A percentile compares a stretch with the other conserved stretches of the same genome.
These are phyloP conservation scores for Acridotheres tristis DNA, from an alignment of 2,797 vertebrate genomes.

Conservation along the genomic window DNA sequence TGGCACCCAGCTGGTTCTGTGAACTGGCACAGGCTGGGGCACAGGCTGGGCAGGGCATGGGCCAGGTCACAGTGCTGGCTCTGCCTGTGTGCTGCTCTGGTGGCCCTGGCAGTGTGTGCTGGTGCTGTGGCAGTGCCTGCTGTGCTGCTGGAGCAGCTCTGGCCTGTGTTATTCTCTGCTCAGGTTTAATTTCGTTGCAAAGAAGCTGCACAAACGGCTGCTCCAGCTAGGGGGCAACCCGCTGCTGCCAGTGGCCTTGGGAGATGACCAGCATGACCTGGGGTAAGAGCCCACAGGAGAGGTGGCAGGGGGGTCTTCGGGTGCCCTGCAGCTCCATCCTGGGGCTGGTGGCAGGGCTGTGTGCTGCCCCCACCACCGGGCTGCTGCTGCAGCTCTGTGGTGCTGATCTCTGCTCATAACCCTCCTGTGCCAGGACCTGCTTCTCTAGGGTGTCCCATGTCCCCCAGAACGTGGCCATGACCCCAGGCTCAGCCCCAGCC, in stretches of 20 bases:
- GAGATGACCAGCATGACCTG: slow-evolving; percentile 93
- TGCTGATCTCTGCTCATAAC: neutral
- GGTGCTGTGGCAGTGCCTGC: neutral
- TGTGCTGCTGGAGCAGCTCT: neutral
- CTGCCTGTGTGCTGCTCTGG: neutral
- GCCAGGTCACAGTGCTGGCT: fast-evolving
- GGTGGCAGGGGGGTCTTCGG: neutral
- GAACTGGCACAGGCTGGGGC: neutral
- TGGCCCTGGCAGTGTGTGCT: neutral
- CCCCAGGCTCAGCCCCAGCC: neutral
- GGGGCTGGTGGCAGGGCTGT: neutral
- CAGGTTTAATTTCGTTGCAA: slow-evolving; percentile 96
- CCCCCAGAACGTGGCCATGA: fast-evolving
- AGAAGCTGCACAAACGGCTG: slow-evolving; percentile 92
- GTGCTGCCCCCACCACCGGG: neutral
- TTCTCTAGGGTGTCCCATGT: neutral
- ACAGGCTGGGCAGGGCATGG: neutral
- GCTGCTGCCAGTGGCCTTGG: slow-evolving; percentile 84
- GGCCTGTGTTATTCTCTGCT: neutral
- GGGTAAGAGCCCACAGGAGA: slow-evolving; percentile 80
- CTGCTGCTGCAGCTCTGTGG: neutral
- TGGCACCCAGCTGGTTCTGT: neutral
- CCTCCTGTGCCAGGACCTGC: neutral
- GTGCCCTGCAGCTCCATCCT: neutral
- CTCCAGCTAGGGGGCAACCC: slow-evolving; percentile 85